Evolutionary conservation across 1,140 invertebrate species (phyloP), one percentile per base, ranked within the genome.

Genomic region (Berghia stephanieae): DNA sequence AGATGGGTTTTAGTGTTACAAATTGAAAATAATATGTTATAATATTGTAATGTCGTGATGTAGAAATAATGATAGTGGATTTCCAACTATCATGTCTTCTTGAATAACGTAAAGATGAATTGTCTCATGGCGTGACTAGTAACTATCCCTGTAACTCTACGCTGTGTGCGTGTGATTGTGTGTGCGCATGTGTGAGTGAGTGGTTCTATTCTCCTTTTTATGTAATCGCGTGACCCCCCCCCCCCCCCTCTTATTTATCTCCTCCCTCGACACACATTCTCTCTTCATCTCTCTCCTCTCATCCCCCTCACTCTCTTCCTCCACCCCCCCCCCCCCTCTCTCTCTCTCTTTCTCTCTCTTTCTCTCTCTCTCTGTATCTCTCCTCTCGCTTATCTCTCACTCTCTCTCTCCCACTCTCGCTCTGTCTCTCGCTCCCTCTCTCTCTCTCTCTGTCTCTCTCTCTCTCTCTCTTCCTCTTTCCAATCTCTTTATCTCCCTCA

Each of bases 311-410:
- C 67, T 42, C 36, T 69, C 67, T 69, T 36, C 43, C 67, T 69
- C 24, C 43, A 36, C 18, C 24, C 43, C 67, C 27, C 31, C 43
- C 27, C 38, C 3, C 38, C 66, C n/a, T 69, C 10, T 69, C 67
- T 69, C 24, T 69, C 38, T 69, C 4, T 42, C 38, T 69, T 4
- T 69, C 67, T 42, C 10, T 69, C 67, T 42, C 36, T 69, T 18
- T 42, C 16, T 69, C 34, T 42, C 36, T 69, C 67, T 69, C 36
- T 69, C 67, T 40, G 67, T 69, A 36, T 69, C 6, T 69, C 67
- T 69, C 36, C 24, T 16, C 43, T 36, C 43, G 36, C n/a, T 36
- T 69, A 36, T 69, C 36, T 69, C 67, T 69, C 24, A 42, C 67
- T 40, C 24, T 69, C 67, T 42, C 31, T 69, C 27, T 67, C n/a